These are phyloP conservation scores for Chionoecetes opilio DNA, from an alignment of 1,140 invertebrate genomes.

Conservation along the genomic window DNA sequence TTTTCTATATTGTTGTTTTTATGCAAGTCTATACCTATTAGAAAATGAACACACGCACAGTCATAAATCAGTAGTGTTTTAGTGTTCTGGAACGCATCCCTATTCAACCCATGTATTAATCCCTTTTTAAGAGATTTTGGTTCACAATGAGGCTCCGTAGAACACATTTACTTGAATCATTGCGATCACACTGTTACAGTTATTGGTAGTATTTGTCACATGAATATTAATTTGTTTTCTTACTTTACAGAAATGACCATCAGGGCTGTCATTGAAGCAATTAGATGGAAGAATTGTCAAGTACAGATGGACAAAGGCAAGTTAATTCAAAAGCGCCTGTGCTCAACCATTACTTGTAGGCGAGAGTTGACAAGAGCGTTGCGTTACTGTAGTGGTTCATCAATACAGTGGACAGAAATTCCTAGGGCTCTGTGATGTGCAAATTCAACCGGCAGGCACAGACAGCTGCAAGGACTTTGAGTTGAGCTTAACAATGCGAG, in stretches of 20 bases:
- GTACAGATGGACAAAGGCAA: slow-evolving; percentile 72
- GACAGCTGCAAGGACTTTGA: slow-evolving; percentile 66
- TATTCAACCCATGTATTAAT: too few species aligned
- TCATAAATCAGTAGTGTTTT: too few species aligned
- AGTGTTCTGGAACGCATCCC: too few species aligned
- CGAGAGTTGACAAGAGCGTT: slow-evolving; percentile 61
- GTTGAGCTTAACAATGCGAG: slow-evolving; percentile 66
- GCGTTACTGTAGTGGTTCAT: slow-evolving; percentile 63
- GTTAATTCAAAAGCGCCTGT: slow-evolving; percentile 61
- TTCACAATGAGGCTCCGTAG: too few species aligned
- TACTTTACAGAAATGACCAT: slow-evolving; percentile 75
- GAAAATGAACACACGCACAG: too few species aligned
- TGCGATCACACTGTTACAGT: too few species aligned
- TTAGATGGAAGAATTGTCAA: slow-evolving; percentile 75
- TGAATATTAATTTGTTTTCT: neutral
- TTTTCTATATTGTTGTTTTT: too few species aligned
- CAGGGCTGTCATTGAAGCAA: slow-evolving; percentile 78
- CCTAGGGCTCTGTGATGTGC: slow-evolving; percentile 72
- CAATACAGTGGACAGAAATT: slow-evolving; percentile 70
- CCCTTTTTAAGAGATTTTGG: too few species aligned
- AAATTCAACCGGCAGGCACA: slow-evolving; percentile 40
- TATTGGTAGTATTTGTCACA: too few species aligned
- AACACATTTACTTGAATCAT: too few species aligned
- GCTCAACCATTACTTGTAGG: slow-evolving; percentile 71
- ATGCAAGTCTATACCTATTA: too few species aligned